Evolutionary conservation across 2,888 invertebrate genomes (phyloP), one percentile per base, ranked within the genome.

Genomic region (Mesorhabditis sp.): DNA sequence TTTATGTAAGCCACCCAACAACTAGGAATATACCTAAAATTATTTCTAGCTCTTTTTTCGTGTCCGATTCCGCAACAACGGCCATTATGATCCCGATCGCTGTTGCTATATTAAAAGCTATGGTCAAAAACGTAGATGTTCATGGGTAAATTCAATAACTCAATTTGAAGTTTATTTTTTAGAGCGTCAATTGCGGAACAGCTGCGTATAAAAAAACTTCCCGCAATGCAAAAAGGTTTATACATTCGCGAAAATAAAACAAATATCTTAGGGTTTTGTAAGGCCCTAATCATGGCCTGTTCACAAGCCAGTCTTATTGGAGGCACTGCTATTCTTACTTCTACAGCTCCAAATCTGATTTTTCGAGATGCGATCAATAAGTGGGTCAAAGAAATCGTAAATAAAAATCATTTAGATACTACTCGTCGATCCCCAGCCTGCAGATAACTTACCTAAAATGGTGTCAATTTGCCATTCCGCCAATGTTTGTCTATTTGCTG

Each of bases 31-130:
- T n/a, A 50, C 7, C 58, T 13, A 50, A 50, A 50, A 50, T 50
- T n/a, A n/a, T 13, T 50, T 50, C 7, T n/a, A 50, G 58, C n/a
- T 72, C 75, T 0, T 75, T 77, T 44, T 77, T 77, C 43, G 72
- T 77, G 28, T 77, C 79, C 45, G 84, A 85, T 74, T 80, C 85
- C 4, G 84, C 85, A 2, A 77, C 81, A 42, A 77, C 93, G 0
- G 93, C 93, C 2, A 93, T 94, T 93, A 93, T 94, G 93, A 91
- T 93, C 72, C 93, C 94, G 0, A 94, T 94, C 74, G 91, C 93
- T 15, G 91, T 92, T 74, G 93, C 93, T 42, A 92, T 93, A 4
- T 87, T 94, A 5, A 90, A 91, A 82, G 93, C 93, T 76, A 87
- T 93, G 62, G n/a, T 50, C 58, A n/a, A 50, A 50, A 50, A 50